Evolutionary conservation across 1,140 invertebrate species (phyloP).

Genomic region (Diabrotica virgifera): DNA sequence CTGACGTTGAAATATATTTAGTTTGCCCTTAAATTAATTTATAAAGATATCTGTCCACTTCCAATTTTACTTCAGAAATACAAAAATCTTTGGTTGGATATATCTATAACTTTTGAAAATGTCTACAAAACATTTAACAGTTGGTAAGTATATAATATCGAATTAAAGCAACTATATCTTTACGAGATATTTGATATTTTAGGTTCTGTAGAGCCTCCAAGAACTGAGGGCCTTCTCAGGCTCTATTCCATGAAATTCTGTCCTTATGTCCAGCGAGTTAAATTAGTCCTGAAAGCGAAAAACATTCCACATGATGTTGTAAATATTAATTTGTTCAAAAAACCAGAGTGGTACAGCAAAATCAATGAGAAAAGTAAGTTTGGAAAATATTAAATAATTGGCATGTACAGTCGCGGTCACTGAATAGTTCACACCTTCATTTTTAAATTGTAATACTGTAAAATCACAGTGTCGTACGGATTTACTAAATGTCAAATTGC

Average conservation of each 20-base stretch:
- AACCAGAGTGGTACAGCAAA: slow-evolving; percentile 79
- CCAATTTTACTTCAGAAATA: no score
- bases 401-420: no score
- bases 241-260: slow-evolving; percentile 89
- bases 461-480: no score
- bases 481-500: no score
- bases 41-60: no score
- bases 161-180: neutral
- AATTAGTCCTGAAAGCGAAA: slow-evolving; percentile 80
- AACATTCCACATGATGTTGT: slow-evolving; percentile 80
- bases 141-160: slow-evolving; percentile 16
- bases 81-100: neutral
- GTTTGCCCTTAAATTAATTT: no score
- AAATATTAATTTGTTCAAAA: slow-evolving; percentile 76
- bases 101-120: neutral
- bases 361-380: slow-evolving; percentile 55
- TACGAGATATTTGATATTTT: slow-evolving; percentile 14
- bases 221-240: slow-evolving; percentile 64
- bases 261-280: slow-evolving; percentile 81
- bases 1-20: no score
- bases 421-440: no score
- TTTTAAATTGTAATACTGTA: no score
- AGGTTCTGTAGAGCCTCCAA: slow-evolving; percentile 64
- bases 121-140: slow-evolving; percentile 22
- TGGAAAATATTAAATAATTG: no score